phyloP scores from a whole-genome alignment of 2,888 invertebrate genomes.

The Leptogaster cylindrica region DNA sequence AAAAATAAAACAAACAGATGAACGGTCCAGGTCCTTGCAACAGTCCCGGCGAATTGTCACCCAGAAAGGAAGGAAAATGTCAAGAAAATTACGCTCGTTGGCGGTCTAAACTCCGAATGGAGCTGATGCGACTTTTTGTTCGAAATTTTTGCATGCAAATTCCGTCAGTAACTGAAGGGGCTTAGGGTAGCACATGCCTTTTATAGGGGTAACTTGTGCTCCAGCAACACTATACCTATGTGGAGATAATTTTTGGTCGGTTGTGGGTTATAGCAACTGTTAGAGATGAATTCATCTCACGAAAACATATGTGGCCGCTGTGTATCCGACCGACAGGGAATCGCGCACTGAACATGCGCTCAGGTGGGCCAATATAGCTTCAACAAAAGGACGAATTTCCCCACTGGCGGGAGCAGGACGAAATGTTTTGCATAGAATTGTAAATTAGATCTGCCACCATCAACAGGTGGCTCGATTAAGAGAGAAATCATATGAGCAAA shows the following conservation, averaged over 20 bases:
- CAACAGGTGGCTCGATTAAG: constrained; percentile 39
- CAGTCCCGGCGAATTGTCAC: constrained; percentile 17
- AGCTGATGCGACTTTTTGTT: constrained; percentile 30
- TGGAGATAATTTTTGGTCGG: constrained; percentile 46
- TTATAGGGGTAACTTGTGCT: constrained; percentile 50
- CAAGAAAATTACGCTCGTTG: constrained; percentile 21
- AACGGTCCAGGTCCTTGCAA: too few relatives aligned
- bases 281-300: constrained; percentile 40
- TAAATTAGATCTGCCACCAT: constrained; percentile 1
- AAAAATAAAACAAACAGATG: too few relatives aligned
- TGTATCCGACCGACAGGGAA: constrained; percentile 37
- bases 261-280: constrained; percentile 40
- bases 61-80: constrained; percentile 5
- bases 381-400: constrained; percentile 13
- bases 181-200: constrained; percentile 52
- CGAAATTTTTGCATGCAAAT: constrained; percentile 52
- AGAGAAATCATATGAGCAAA: constrained; percentile 40
- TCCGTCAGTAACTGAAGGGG: constrained; percentile 53
- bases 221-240: constrained; percentile 30
- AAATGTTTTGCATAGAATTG: constrained; percentile 35
- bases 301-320: constrained; percentile 33
- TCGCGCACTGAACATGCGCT: constrained; percentile 44
- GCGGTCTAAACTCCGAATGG: not conserved
- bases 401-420: constrained; percentile 29
- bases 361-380: constrained; percentile 31